Percentiles rank a stretch among this genome's conserved stretches.
phyloP scores from a whole-genome alignment of 1,140 invertebrate genomes.

The Cryptotermes secundus region DNA sequence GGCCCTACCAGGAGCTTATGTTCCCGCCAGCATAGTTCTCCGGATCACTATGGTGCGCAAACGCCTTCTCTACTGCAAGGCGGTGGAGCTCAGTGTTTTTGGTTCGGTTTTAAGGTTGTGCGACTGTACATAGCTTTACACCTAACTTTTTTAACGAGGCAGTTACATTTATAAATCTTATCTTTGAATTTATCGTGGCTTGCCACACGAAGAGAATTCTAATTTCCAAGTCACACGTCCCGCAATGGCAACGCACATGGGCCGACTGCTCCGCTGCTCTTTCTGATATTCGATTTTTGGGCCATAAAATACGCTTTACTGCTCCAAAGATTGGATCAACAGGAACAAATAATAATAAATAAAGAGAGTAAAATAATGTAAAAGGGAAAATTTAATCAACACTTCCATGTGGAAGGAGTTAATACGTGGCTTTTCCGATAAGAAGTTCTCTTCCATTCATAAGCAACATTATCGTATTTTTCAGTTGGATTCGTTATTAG shows the following conservation, averaged over 20 bases:
- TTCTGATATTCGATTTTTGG: background rate
- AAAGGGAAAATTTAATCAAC: too few species aligned
- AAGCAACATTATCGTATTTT: background rate
- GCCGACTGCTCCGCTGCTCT: background rate
- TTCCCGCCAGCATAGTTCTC: too few species aligned
- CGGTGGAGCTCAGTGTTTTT: too few species aligned
- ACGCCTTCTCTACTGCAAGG: too few species aligned
- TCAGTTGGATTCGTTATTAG: background rate
- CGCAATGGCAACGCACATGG: background rate
- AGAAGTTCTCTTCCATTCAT: background rate
- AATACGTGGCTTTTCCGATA: background rate
- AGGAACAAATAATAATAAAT: too few species aligned
- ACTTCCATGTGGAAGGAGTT: background rate
- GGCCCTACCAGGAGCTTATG: too few species aligned
- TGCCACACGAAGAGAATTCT: background rate
- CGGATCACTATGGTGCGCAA: too few species aligned
- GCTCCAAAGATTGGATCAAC: background rate
- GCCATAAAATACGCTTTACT: background rate
- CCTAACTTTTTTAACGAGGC: background rate
- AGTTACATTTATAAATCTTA: background rate
- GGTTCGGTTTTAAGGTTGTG: background rate
- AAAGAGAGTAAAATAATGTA: too few species aligned
- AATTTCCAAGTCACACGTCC: background rate
- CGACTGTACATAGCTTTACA: background rate
- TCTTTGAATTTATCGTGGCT: background rate